Conservation (phyloP, 1,140 invertebrate species). For the Drosophila guanche region DNA sequence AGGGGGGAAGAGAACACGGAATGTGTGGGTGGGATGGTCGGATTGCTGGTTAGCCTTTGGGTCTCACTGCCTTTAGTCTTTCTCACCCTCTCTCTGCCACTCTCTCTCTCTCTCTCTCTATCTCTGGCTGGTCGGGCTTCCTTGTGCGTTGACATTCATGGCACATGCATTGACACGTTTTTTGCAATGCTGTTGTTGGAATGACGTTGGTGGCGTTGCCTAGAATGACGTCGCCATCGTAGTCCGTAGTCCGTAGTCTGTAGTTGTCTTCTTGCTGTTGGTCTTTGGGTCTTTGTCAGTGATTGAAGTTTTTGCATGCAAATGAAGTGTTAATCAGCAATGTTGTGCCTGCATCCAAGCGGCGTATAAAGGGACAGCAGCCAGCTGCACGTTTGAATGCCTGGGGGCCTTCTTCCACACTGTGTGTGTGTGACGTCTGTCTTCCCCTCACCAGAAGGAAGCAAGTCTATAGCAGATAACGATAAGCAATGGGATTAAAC, state of each 20-base stretch:
- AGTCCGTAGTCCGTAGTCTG: too few relatives aligned
- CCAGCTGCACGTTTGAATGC: not conserved
- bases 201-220: not conserved
- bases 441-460: too few relatives aligned
- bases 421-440: not conserved
- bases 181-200: slow-evolving; percentile 36
- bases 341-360: slow-evolving; percentile 21
- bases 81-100: not conserved
- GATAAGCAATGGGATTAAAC: too few relatives aligned
- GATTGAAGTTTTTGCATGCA: slow-evolving; percentile 46
- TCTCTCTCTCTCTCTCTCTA: too few relatives aligned
- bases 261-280: slow-evolving; percentile 19
- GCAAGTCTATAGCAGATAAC: too few relatives aligned
- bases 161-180: slow-evolving; percentile 54
- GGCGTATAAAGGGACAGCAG: slow-evolving; percentile 9
- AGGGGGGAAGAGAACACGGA: not conserved
- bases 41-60: slow-evolving; percentile 12
- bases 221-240: slow-evolving; percentile 10
- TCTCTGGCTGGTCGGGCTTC: not conserved
- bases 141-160: slow-evolving; percentile 47
- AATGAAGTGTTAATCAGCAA: slow-evolving; percentile 54
- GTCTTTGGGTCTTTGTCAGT: slow-evolving; percentile 21
- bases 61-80: not conserved
- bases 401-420: not conserved
- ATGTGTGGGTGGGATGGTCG: not conserved